Conservation (phyloP, 64 coral and sea anemone genomes). For the Stylophora pistillata region DNA sequence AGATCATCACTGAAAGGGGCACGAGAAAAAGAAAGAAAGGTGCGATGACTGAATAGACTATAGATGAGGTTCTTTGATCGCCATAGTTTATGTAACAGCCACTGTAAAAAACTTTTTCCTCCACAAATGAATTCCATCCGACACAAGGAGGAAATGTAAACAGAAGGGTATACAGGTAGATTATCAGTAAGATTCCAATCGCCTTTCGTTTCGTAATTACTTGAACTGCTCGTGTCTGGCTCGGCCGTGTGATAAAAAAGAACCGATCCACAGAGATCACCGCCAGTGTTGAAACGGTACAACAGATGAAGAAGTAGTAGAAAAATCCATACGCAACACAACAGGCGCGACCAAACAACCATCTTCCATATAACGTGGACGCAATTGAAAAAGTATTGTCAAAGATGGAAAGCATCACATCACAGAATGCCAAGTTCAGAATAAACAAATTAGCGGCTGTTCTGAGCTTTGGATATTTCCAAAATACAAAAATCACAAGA, state of each 20-base stretch:
- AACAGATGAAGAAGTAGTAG: constrained; percentile 87
- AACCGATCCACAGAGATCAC: constrained; percentile 87
- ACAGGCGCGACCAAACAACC: constrained; percentile 68
- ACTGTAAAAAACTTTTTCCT: constrained; percentile 66
- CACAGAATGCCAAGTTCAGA: constrained; percentile 88
- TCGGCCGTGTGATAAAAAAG: constrained; percentile 82
- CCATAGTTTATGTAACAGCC: constrained; percentile 92
- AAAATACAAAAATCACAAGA: constrained; percentile 75
- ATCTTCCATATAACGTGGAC: constrained; percentile 57
- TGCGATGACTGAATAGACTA: constrained; percentile 78
- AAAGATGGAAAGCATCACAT: constrained; percentile 79
- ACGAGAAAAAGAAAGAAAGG: constrained; percentile 75
- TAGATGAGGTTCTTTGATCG: constrained; percentile 71
- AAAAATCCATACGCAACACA: constrained; percentile 88
- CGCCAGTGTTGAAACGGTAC: constrained; percentile 80
- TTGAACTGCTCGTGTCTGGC: constrained; percentile 42
- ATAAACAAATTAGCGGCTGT: constrained; percentile 94
- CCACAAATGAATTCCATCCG: constrained; percentile 79
- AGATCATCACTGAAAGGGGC: constrained; percentile 69
- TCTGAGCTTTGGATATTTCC: constrained; percentile 81
- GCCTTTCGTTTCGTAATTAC: constrained; percentile 74
- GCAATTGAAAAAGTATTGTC: constrained; percentile 72
- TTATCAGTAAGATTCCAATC: constrained; percentile 52
- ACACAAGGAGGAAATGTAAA: constrained; percentile 81
- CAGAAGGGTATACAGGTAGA: constrained; percentile 70